Base-by-base conservation (phyloP, 2,888 invertebrate species). In the Napeogenes inachia region DNA sequence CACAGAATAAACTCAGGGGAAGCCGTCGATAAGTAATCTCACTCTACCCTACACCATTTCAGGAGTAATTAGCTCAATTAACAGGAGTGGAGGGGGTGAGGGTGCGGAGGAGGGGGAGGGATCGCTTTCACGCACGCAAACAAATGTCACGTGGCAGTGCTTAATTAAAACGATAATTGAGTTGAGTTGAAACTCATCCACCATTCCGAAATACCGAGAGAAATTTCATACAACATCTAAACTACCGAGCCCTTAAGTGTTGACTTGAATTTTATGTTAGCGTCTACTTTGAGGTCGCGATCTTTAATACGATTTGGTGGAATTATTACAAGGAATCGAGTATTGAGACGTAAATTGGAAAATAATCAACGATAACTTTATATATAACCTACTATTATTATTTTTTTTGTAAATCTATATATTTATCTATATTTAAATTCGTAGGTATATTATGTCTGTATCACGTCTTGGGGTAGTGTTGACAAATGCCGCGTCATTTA, bases 111-210 rank as follows among this genome's bases (percentile, higher is more conserved):
- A 21, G 21, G 21, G 75, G 73, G 74, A 75, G 72, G 75, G 80
- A 89, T 89, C 86, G 85, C 85, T 87, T 87, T 85, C 87, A 88
- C 86, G 88, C 89, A 89, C 86, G 89, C 89, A 89, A 89, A 90
- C 89, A 91, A 89, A 91, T 85, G 89, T 87, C 90, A 90, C 89
- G 89, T 89, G 89, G 87, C 85, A 80, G 81, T 81, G 81, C 87
- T 89, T 90, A 89, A 90, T 90, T 90, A 90, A 90, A 90, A 90
- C 89, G 89, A 89, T 90, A 90, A 90, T 90, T 90, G 89, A 89
- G 89, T 90, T 89, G 89, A 90, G 89, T 89, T 86, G 88, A 89
- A 90, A 89, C 87, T 89, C 88, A 86, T 85, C 87, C 89, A 87
- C 88, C 89, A 87, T 89, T 89, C 88, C 87, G 83, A 85, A 87